phyloP scores from a whole-genome alignment of 2,888 invertebrate species.

The Caenorhabditis sinica region DNA sequence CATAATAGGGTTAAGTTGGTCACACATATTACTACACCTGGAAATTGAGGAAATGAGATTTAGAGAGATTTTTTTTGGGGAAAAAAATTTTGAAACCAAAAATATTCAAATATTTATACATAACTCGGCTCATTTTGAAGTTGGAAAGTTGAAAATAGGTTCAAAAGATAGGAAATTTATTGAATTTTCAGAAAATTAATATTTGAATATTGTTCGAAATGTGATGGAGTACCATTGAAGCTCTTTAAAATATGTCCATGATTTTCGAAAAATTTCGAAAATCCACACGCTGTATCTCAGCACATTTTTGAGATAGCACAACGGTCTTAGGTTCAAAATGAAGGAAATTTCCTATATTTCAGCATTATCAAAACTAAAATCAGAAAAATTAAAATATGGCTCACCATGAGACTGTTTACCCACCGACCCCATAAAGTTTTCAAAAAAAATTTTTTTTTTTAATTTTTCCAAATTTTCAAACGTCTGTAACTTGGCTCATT shows the following conservation, averaged over 20 bases:
- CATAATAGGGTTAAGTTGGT: slow-evolving; percentile 65
- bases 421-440: no score
- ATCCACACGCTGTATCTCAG: no score
- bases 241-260: no score
- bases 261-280: no score
- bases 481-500: not conserved
- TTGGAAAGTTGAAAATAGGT: not conserved
- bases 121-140: not conserved
- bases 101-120: no score
- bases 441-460: not conserved
- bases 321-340: no score
- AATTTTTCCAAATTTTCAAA: not conserved
- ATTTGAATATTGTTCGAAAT: no score
- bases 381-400: not conserved
- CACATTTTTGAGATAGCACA: no score
- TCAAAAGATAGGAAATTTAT: not conserved
- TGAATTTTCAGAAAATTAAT: no score
- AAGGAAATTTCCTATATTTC: no score
- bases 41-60: slow-evolving; percentile 2
- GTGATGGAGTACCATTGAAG: no score
- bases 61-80: no score
- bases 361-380: slow-evolving; percentile 19
- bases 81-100: not conserved
- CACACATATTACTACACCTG: slow-evolving; percentile 65
- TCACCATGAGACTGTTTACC: not conserved